A percentile compares a stretch with the other conserved stretches of the same genome.
Evolutionary conservation across 2,888 invertebrate genomes (phyloP).

Genomic region (Xestia sexstrigata): DNA sequence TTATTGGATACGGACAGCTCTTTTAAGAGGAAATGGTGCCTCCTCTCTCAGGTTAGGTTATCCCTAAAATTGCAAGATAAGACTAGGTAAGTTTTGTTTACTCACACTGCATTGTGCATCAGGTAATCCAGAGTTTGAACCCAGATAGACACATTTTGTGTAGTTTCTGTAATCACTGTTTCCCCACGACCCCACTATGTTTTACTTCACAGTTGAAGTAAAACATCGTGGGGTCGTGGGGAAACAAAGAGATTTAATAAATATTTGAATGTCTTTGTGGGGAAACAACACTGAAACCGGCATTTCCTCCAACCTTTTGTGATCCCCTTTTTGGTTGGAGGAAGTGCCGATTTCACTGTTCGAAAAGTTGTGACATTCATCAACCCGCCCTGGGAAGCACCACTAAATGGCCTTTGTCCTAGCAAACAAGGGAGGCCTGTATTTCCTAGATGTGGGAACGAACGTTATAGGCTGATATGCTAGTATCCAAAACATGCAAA

Average conservation of each 20-base stretch:
- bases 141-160: not conserved
- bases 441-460: not conserved
- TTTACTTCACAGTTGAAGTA: no score
- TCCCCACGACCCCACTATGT: no score
- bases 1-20: not conserved
- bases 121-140: not conserved
- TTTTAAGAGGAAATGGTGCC: not conserved
- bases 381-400: not conserved
- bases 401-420: not conserved
- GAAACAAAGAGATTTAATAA: no score
- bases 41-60: no score
- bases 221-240: not conserved
- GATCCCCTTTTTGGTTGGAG: not conserved
- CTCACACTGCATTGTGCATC: not conserved
- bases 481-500: not conserved
- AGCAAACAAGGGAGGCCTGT: not conserved
- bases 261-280: no score
- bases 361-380: not conserved
- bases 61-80: no score
- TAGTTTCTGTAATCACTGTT: not conserved
- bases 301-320: not conserved
- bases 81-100: no score
- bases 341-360: not conserved
- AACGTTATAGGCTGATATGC: not conserved
- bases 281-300: not conserved